A percentile compares a stretch with the other conserved stretches of the same genome.
These are phyloP conservation scores for Litoditis marina DNA, from an alignment of 2,888 invertebrate species.

Conservation along the genomic window DNA sequence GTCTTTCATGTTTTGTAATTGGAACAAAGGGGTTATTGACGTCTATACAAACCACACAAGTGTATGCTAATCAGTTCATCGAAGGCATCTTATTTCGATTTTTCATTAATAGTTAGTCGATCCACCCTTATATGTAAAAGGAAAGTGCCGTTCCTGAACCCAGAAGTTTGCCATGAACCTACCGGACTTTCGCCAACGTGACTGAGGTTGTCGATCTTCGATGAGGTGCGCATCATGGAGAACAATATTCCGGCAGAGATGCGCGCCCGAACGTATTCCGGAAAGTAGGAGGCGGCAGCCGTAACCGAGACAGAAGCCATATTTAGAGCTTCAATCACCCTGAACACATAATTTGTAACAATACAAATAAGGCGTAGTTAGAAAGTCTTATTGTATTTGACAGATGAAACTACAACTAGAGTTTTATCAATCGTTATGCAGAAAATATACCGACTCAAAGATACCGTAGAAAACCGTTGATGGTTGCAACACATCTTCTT, in stretches of 20 bases:
- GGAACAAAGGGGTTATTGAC: too few relatives aligned
- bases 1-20: too few relatives aligned
- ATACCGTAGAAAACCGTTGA: too few relatives aligned
- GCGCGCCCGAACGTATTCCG: conserved; percentile 64
- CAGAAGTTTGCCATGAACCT: too few relatives aligned
- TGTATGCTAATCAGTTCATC: too few relatives aligned
- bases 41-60: too few relatives aligned
- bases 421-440: neutral
- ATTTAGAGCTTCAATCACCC: conserved; percentile 67
- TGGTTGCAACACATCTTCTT: too few relatives aligned
- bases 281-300: conserved; percentile 63
- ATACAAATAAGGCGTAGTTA: neutral
- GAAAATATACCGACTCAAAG: too few relatives aligned
- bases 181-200: conserved; percentile 56
- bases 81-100: too few relatives aligned
- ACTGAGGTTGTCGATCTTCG: conserved; percentile 62
- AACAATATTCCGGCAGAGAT: conserved; percentile 61
- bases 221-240: conserved; percentile 56
- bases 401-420: neutral
- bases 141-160: too few relatives aligned
- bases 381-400: neutral
- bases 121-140: too few relatives aligned
- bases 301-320: conserved; percentile 65
- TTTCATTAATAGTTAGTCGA: too few relatives aligned
- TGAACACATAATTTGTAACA: conserved; percentile 58